These are phyloP conservation scores for Pantherophis guttatus DNA, from an alignment of 2,113 vertebrate species.

Conservation along the genomic window DNA sequence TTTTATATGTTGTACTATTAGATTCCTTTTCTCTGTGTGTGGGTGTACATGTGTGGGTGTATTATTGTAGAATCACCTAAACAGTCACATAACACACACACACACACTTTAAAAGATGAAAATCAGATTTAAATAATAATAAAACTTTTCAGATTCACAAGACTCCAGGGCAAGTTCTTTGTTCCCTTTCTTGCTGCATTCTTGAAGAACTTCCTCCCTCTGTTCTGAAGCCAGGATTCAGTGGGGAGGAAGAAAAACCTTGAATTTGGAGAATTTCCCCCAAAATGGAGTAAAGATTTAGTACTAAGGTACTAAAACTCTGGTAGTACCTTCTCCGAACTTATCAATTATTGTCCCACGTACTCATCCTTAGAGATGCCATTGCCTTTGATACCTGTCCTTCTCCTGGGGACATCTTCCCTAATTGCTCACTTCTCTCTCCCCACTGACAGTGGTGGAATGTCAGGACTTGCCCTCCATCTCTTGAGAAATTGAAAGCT, in stretches of 20 bases:
- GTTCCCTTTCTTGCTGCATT: neutral
- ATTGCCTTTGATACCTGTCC: neutral
- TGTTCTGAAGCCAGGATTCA: neutral
- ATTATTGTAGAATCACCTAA: neutral
- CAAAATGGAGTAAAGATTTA: neutral
- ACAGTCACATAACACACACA: neutral
- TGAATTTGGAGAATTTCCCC: neutral
- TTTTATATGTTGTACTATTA: neutral
- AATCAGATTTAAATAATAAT: neutral
- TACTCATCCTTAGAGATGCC: too few species aligned
- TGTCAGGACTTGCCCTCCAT: neutral
- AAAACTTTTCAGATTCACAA: neutral
- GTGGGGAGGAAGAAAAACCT: neutral
- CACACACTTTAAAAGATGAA: neutral
- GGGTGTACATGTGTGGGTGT: neutral
- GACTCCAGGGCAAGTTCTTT: too few species aligned
- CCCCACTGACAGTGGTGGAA: neutral
- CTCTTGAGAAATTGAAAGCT: neutral
- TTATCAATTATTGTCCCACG: too few species aligned
- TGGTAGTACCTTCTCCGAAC: too few species aligned
- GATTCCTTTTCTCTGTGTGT: neutral
- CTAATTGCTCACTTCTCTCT: neutral
- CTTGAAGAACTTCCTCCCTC: neutral
- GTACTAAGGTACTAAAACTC: neutral
- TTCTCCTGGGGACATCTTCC: neutral